Evolutionary conservation across 2,797 vertebrate genomes (phyloP).

Genomic region (Sciurus vulgaris): DNA sequence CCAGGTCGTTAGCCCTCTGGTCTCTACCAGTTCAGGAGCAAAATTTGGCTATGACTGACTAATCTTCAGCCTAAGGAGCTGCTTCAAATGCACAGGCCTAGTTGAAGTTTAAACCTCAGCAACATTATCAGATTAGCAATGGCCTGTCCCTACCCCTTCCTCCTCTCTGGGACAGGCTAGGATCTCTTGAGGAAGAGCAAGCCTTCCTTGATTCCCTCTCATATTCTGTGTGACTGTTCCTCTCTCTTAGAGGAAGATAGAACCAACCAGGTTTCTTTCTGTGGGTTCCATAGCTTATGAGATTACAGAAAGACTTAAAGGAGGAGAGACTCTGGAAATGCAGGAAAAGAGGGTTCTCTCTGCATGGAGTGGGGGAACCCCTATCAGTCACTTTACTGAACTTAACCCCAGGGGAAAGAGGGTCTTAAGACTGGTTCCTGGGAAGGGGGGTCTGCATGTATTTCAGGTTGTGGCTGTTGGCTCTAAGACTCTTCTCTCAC

Average conservation of each 20-base stretch:
- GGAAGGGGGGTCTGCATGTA: neutral
- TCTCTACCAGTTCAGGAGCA: slow-evolving; percentile 52
- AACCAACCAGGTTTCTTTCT: neutral
- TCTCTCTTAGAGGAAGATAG: neutral
- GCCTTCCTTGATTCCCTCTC: neutral
- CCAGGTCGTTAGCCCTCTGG: neutral
- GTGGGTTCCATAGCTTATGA: neutral
- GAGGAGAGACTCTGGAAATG: neutral
- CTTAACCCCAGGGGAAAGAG: neutral
- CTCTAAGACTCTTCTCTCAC: slow-evolving; percentile 19
- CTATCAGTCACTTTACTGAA: neutral
- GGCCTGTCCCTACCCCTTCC: neutral
- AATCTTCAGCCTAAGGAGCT: slow-evolving; percentile 48
- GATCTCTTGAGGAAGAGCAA: neutral
- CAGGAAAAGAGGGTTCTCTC: neutral
- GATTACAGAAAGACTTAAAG: neutral
- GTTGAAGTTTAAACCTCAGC: slow-evolving; percentile 77
- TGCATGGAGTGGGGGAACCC: neutral
- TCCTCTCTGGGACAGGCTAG: neutral
- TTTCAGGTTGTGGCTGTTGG: slow-evolving; percentile 9
- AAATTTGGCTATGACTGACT: slow-evolving; percentile 49
- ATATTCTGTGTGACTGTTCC: neutral
- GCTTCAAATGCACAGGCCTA: slow-evolving; percentile 16
- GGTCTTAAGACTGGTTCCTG: neutral
- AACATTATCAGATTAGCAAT: neutral